Evolutionary conservation across 92 coral and sea anemone species (phyloP), one percentile per base, ranked within the genome.

Genomic region (Paramuricea clavata): DNA sequence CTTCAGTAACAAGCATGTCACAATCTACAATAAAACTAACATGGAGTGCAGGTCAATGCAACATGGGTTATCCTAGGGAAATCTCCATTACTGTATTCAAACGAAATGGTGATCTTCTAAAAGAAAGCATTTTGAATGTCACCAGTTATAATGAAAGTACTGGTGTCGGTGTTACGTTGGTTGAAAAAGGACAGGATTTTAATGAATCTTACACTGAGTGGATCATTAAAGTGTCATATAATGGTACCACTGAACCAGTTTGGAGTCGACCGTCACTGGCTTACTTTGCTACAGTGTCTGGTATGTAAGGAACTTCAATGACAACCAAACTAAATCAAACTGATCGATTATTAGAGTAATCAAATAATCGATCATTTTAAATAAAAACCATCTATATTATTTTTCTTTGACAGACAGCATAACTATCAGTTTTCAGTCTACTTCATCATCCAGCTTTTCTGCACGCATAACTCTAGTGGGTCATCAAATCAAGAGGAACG

Each of bases 41-140:
- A 17, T 76, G 82, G 82, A 15, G 52, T 10, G 82, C 82, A 9
- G 69, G 35, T 30, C 82, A 33, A 27, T 76, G 82, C n/a, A 76
- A 76, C 47, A 49, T 50, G 43, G 68, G 67, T 2, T 54, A 52
- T 22, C 82, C 82, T 54, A 33, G 2, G 17, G 42, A 35, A 76
- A 54, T 76, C 27, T 31, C 33, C 13, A 36, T 76, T 54, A 49
- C 44, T 13, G 69, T 54, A 2, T 30, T 23, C 44, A 31, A 49
- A 36, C 33, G 22, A 5, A 76, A 23, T 30, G 25, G 43, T 21
- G 69, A 52, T 0, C 1, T 54, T 54, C 6, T 36, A 13, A n/a
- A 6, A 2, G 5, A 50, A 50, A 22, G 7, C 11, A 36, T n/a
- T 28, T 73, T 21, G 26, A 76, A 31, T 36, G 41, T 4, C 25